phyloP scores from a whole-genome alignment of 2,797 vertebrate species.

The Lycodopsis pacificus region DNA sequence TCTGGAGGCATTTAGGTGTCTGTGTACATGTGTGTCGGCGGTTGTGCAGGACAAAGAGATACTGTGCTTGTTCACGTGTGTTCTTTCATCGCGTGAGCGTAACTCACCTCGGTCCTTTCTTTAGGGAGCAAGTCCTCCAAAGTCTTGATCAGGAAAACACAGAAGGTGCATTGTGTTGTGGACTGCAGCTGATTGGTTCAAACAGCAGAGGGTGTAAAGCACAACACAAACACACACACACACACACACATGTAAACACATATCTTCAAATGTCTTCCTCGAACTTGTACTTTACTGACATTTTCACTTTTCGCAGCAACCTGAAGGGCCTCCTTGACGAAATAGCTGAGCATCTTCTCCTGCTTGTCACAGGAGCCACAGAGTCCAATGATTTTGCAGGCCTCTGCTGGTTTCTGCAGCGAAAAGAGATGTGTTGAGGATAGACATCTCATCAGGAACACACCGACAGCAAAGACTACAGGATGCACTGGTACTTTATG shows the following conservation, averaged over 20 bases:
- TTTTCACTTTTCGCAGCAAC: constrained; percentile 25
- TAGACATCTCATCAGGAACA: not conserved
- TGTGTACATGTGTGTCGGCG: not conserved
- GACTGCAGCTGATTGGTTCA: constrained; percentile 53
- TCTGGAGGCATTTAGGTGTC: constrained; percentile 28
- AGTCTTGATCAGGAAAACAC: constrained; percentile 75
- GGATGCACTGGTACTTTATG: not conserved
- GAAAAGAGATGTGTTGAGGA: not conserved
- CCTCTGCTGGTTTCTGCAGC: constrained; percentile 75
- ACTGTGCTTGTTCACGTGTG: not conserved
- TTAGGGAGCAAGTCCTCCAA: constrained; percentile 78
- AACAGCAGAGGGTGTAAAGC: not conserved
- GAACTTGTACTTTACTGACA: constrained; percentile 41
- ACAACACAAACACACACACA: not conserved
- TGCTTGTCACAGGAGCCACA: constrained; percentile 62
- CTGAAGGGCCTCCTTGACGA: constrained; percentile 63
- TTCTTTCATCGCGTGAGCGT: not conserved
- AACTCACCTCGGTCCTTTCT: constrained; percentile 77
- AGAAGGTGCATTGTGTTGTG: constrained; percentile 70
- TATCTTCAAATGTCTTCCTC: not conserved
- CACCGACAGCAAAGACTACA: not conserved
- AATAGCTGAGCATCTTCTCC: constrained; percentile 58
- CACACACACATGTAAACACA: too few relatives aligned
- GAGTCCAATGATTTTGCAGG: constrained; percentile 77
- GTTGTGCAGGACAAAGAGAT: constrained; percentile 2